These are phyloP conservation scores for Camponotus floridanus DNA, from an alignment of 1,140 invertebrate species.

Conservation along the genomic window DNA sequence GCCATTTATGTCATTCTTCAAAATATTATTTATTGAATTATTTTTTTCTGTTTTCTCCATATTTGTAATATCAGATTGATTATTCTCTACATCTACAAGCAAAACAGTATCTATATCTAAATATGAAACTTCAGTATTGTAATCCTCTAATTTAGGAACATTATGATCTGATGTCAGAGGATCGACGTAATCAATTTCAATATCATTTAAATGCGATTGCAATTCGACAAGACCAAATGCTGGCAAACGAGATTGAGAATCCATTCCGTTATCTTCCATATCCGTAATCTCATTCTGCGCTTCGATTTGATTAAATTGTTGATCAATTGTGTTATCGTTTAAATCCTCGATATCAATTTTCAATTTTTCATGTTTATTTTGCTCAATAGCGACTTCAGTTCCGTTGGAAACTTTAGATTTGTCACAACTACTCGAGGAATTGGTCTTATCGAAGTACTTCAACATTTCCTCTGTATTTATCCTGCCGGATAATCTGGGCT, in stretches of 20 bases:
- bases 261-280: constrained; percentile 1
- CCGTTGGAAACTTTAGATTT: background rate
- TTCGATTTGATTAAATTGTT: constrained; percentile 62
- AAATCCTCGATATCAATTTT: constrained; percentile 6
- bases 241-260: constrained; percentile 14
- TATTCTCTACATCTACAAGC: no score
- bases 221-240: background rate
- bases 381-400: background rate
- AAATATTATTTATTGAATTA: background rate
- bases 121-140: background rate
- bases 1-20: background rate
- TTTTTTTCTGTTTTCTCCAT: background rate
- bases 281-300: background rate
- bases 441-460: constrained; percentile 80
- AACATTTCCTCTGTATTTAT: constrained; percentile 80
- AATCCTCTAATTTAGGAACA: background rate
- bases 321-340: constrained; percentile 39
- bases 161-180: background rate
- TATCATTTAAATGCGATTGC: background rate
- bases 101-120: background rate
- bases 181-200: background rate
- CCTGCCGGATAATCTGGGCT: constrained; percentile 80
- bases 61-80: background rate
- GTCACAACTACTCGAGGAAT: constrained; percentile 4
- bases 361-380: background rate